Base-by-base conservation (phyloP, 1,140 invertebrate genomes). In the Drosophila ogumai region DNA sequence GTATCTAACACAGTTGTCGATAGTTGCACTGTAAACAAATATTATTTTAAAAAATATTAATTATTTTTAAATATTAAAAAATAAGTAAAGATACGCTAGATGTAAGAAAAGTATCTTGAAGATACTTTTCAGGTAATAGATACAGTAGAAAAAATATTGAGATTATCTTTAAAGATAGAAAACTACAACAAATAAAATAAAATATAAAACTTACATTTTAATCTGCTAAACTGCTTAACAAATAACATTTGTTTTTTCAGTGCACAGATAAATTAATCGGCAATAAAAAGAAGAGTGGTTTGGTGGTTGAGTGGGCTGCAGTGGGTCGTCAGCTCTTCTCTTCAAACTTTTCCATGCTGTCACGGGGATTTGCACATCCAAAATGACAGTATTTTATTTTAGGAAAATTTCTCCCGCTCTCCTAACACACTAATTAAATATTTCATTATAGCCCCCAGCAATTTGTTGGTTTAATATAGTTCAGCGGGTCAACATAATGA, bases 401-500 rank as follows among this genome's bases (percentile, higher is more conserved):
- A 32, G 12, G n/a, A 56, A 59, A 57, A 67, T 58, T 57, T 75
- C 59, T 57, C 52, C 67, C 25, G 44, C 40, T 55, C 60, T 56
- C 19, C 25, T 52, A 43, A 9, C 12, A 22, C 34, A 43, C 8
- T 75, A 43, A 75, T 75, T 75, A 75, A 75, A 56, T 65, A 65
- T 75, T 56, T 74, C 68, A 44, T 56, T 47, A 22, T 3, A 10
- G 2, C 31, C 15, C 1, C 2, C 22, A 22, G 43, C 28, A 36
- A 41, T 57, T 68, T 36, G 25, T 73, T 46, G 40, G 40, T 38
- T 57, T 65, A 57, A 65, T 75, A 44, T 38, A 44, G 73, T 65
- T 75, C 73, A 65, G 13, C 19, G 50, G 73, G 73, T 75, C 71
- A 75, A 40, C n/a, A 47, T 36, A 74, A 57, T 65, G 60, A 56